Evolutionary conservation across 2,113 vertebrate species (phyloP).

Genomic region (Actenoides hombroni): DNA sequence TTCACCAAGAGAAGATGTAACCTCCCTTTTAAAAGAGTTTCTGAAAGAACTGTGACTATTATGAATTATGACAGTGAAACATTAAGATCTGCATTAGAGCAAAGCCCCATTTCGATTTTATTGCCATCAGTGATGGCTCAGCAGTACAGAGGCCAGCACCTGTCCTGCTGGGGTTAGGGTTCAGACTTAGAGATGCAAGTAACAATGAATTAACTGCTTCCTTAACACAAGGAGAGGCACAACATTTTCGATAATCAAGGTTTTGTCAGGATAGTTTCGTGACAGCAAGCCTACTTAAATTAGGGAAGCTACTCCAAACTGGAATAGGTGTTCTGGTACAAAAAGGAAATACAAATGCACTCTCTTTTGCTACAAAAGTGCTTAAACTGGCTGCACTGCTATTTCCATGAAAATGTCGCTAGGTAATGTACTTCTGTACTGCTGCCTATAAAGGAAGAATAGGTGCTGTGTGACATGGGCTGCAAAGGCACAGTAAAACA

Average conservation of each 20-base stretch:
- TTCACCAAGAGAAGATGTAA: not conserved
- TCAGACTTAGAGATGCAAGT: not conserved
- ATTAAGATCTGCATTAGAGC: not conserved
- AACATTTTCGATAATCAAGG: not conserved
- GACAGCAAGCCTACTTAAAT: not conserved
- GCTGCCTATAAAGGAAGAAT: not conserved
- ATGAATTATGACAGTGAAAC: not conserved
- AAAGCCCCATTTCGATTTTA: not conserved
- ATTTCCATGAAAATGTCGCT: not conserved
- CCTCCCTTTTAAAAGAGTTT: not conserved
- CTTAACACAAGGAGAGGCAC: not conserved
- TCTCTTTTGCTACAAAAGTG: not conserved
- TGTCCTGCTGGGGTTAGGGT: not conserved
- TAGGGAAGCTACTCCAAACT: not conserved
- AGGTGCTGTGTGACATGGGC: not conserved
- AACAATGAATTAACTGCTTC: not conserved
- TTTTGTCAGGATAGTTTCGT: not conserved
- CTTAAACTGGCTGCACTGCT: not conserved
- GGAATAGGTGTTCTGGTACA: not conserved
- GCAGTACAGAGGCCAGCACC: not conserved
- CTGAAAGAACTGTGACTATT: not conserved
- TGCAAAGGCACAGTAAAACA: not conserved
- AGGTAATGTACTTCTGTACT: not conserved
- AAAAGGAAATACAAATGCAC: not conserved
- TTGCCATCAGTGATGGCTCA: not conserved